phyloP scores from a whole-genome alignment of 2,113 vertebrate species.

The Melozone crissalis region DNA sequence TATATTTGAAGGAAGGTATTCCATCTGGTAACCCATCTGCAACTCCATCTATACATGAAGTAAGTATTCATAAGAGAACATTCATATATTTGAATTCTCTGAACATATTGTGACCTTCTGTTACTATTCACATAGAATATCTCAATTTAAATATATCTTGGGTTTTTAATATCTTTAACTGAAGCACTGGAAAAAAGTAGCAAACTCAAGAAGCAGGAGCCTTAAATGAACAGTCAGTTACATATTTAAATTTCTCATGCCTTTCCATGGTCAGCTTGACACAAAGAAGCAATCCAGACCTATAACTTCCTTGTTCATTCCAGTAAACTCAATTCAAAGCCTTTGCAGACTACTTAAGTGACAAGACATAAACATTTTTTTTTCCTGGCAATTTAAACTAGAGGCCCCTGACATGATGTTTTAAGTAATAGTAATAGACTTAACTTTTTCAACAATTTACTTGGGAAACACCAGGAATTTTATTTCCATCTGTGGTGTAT shows the following conservation, averaged over 20 bases:
- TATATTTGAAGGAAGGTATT: slow-evolving; percentile 47
- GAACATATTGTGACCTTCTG: slow-evolving; percentile 70
- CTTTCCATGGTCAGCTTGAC: not conserved
- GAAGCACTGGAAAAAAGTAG: slow-evolving; percentile 1
- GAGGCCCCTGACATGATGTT: not conserved
- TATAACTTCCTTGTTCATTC: not conserved
- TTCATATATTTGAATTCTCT: slow-evolving; percentile 51
- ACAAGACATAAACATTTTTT: not conserved
- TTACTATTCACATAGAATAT: slow-evolving; percentile 50
- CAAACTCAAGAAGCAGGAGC: not conserved
- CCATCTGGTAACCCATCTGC: slow-evolving; percentile 68
- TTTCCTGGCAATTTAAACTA: not conserved
- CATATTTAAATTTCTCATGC: not conserved
- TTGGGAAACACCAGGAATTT: not conserved
- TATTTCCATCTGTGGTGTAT: not conserved
- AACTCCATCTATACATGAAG: slow-evolving; percentile 26
- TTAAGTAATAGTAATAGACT: not conserved
- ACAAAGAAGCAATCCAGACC: not conserved
- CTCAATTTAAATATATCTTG: slow-evolving; percentile 22
- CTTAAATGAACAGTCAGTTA: slow-evolving; percentile 41
- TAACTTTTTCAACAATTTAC: not conserved
- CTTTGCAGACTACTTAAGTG: not conserved
- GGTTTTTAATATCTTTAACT: slow-evolving; percentile 49
- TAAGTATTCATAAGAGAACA: slow-evolving; percentile 62
- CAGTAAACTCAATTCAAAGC: not conserved